Conservation (phyloP, 2,888 invertebrate species). For the Falcaria lacertinaria region DNA sequence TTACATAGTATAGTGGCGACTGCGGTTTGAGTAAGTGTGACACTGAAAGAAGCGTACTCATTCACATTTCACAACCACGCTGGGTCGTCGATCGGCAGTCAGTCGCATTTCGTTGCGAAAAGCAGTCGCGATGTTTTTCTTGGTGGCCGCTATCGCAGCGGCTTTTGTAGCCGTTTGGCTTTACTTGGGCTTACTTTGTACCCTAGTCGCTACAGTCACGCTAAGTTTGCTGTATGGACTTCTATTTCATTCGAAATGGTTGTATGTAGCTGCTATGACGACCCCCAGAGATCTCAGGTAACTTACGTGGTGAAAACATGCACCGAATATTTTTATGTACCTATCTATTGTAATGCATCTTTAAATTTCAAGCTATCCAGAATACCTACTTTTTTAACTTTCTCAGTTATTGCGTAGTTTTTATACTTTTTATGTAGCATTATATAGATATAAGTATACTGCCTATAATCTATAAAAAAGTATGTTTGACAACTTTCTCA, state of each 20-base stretch:
- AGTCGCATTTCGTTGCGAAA: conserved; percentile 73
- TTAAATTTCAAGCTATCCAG: too few relatives aligned
- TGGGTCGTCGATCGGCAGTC: conserved; percentile 50
- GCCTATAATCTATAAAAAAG: too few relatives aligned
- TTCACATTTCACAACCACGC: conserved; percentile 22
- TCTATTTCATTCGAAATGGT: conserved; percentile 86
- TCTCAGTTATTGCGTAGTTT: too few relatives aligned
- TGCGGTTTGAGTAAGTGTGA: neutral
- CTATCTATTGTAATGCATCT: too few relatives aligned
- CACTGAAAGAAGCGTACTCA: conserved; percentile 14
- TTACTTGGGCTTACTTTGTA: conserved; percentile 81
- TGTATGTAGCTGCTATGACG: conserved; percentile 87
- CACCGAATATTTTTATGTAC: neutral
- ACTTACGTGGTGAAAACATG: conserved; percentile 26
- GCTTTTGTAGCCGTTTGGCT: conserved; percentile 67
- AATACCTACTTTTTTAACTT: too few relatives aligned
- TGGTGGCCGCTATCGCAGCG: conserved; percentile 56
- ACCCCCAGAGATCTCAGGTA: conserved; percentile 86
- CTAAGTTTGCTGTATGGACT: conserved; percentile 81
- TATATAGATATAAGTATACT: too few relatives aligned
- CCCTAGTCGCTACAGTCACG: conserved; percentile 81
- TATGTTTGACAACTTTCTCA: too few relatives aligned
- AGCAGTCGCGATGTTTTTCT: conserved; percentile 63
- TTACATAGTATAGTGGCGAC: neutral
- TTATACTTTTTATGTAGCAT: too few relatives aligned